phyloP scores from a whole-genome alignment of 1,140 invertebrate species.

The Drosophila kikkawai region DNA sequence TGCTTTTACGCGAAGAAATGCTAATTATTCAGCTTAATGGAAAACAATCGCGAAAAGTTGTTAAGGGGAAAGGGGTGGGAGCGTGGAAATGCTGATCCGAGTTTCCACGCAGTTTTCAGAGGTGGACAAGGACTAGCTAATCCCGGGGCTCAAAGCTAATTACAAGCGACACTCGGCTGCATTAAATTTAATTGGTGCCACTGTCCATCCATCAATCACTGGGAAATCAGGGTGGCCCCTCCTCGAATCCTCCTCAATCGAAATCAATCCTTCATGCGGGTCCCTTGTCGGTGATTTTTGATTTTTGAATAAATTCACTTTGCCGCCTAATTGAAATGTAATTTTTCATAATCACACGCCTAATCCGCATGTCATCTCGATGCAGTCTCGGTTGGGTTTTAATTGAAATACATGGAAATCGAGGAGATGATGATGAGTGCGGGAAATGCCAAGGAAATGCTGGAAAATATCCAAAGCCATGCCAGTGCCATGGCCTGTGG shows the following conservation, averaged over 20 bases:
- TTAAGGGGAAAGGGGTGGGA: not conserved
- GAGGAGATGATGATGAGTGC: slow-evolving; percentile 7
- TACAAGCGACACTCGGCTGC: slow-evolving; percentile 50
- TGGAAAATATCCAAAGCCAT: slow-evolving; percentile 14
- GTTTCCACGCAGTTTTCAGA: slow-evolving; percentile 21
- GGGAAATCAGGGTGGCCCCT: slow-evolving; percentile 35
- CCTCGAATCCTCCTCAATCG: not conserved
- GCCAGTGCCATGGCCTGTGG: slow-evolving; percentile 8
- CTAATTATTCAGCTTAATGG: slow-evolving; percentile 72
- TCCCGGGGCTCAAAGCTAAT: slow-evolving; percentile 30
- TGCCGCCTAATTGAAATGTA: slow-evolving; percentile 54
- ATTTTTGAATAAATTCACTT: slow-evolving; percentile 38
- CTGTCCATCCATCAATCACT: slow-evolving; percentile 54
- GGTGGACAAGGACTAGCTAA: slow-evolving; percentile 13
- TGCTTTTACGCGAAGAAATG: slow-evolving; percentile 48
- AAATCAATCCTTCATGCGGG: slow-evolving; percentile 24
- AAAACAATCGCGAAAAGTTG: slow-evolving; percentile 63
- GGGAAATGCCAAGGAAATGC: slow-evolving; percentile 18
- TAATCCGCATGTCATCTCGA: slow-evolving; percentile 43
- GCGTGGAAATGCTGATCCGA: slow-evolving; percentile 24
- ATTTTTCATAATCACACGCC: slow-evolving; percentile 65
- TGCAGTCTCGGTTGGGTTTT: slow-evolving; percentile 10
- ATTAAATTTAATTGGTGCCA: slow-evolving; percentile 66
- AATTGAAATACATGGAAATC: slow-evolving; percentile 45
- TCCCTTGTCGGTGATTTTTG: slow-evolving; percentile 24